Evolutionary conservation across 2,888 invertebrate species (phyloP).

Genomic region (Caenorhabditis imperialis): DNA sequence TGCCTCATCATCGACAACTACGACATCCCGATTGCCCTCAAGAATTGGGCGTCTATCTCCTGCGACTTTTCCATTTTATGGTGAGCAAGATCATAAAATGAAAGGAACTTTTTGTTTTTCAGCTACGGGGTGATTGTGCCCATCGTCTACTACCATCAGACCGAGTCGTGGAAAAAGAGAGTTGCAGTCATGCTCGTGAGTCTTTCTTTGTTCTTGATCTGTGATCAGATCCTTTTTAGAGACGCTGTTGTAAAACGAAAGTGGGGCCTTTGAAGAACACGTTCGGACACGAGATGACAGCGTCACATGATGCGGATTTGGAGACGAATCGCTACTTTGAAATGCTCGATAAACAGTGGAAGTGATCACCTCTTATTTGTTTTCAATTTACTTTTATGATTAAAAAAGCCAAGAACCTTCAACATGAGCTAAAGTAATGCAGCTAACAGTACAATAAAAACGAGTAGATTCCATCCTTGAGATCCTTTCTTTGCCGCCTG

Average conservation of each 20-base stretch:
- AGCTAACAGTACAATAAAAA: too few relatives aligned
- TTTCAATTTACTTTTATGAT: not conserved
- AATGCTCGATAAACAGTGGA: slow-evolving; percentile 40
- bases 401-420: too few relatives aligned
- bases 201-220: too few relatives aligned
- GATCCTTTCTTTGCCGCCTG: too few relatives aligned
- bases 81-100: not conserved
- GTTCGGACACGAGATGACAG: slow-evolving; percentile 35
- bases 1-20: slow-evolving; percentile 45
- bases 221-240: slow-evolving; percentile 24
- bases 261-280: slow-evolving; percentile 22
- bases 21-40: slow-evolving; percentile 15
- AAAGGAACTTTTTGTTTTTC: not conserved
- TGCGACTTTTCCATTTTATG: slow-evolving; percentile 41
- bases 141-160: slow-evolving; percentile 25
- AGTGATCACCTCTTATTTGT: not conserved
- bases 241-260: slow-evolving; percentile 13
- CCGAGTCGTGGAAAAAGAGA: slow-evolving; percentile 35
- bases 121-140: slow-evolving; percentile 43
- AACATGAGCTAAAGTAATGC: too few relatives aligned
- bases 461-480: too few relatives aligned
- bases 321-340: slow-evolving; percentile 40
- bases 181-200: slow-evolving; percentile 28
- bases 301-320: slow-evolving; percentile 15
- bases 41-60: slow-evolving; percentile 27